Conservation (phyloP, 2,888 invertebrate species). For the Rugalucina vietnamica region DNA sequence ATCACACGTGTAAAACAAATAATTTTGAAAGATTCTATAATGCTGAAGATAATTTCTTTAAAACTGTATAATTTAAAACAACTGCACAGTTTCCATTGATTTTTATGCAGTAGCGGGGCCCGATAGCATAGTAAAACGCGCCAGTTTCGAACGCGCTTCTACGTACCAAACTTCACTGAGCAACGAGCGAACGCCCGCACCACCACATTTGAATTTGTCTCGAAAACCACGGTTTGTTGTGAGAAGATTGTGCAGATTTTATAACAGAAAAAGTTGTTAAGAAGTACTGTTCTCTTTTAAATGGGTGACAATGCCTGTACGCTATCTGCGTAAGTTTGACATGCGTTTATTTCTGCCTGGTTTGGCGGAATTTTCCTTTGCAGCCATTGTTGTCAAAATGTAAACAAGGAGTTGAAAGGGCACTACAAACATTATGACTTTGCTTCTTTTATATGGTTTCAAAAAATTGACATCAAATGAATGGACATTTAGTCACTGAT, state of each 20-base stretch:
- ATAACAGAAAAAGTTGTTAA: background rate
- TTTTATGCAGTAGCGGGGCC: conserved; percentile 69
- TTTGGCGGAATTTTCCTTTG: background rate
- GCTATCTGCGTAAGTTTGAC: background rate
- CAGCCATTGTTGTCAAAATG: background rate
- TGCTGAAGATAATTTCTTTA: too few species aligned
- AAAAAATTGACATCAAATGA: too few species aligned
- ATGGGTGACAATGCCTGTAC: background rate
- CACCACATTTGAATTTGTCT: conserved; percentile 10
- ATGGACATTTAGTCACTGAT: too few species aligned
- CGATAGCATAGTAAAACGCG: conserved; percentile 77
- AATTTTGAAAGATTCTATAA: too few species aligned
- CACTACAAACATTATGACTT: too few species aligned
- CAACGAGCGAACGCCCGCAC: conserved; percentile 63
- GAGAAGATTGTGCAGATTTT: background rate
- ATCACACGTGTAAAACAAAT: too few species aligned
- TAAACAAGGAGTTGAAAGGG: too few species aligned
- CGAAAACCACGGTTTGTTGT: background rate
- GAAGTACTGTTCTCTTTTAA: background rate
- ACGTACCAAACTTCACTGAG: conserved; percentile 50
- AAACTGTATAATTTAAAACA: too few species aligned
- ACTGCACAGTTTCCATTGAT: too few species aligned
- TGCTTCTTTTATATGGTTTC: too few species aligned
- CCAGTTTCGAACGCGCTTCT: conserved; percentile 78
- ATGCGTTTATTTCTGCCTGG: background rate